Base-by-base conservation (phyloP, 2,888 invertebrate species). In the Patella ulyssiponensis region DNA sequence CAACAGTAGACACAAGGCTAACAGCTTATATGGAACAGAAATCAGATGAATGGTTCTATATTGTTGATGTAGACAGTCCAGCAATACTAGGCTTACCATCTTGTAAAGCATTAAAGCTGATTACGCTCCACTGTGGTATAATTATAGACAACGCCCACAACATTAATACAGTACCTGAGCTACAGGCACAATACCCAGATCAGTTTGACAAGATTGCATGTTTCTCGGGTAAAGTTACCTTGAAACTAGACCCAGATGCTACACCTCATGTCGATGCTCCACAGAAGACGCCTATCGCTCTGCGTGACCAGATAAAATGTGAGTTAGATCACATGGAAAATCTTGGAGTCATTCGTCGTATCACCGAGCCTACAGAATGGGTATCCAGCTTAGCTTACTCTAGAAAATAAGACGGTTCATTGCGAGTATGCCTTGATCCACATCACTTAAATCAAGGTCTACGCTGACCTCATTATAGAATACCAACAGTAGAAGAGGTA, bases 361-460 rank as follows among this genome's bases (percentile, higher is more conserved):
- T 64, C 0, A 64, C 64, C 5, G 64, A 20, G 23, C 20, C 23
- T 20, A 23, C 64, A 23, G n/a, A 2, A 23, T 64, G 64, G 20
- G 23, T 64, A 23, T 64, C 64, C 58, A 64, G 58, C 58, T 17
- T 3, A 64, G 58, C 58, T 20, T 64, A 64, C 58, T 17, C 58
- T 9, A 64, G 9, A 9, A 64, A 64, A 17, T 17, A 64, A n/a
- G n/a, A 64, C 20, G 58, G 58, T n/a, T 27, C n/a, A 17, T 17
- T 64, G 7, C 2, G 1, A 27, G 27, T 27, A 27, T 27, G 27
- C 27, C 27, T 27, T 27, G 27, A 27, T 27, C 1, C 1, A 2
- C 1, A 2, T 27, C 2, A 27, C n/a, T n/a, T 44, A 78, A 80
- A 78, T 58, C 82, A 64, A 20, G 64, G 2, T 17, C n/a, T 64